Percentiles rank a stretch among this genome's conserved stretches.
phyloP scores from a whole-genome alignment of 2,888 invertebrate genomes.

The Rambutsinella grinnellia region DNA sequence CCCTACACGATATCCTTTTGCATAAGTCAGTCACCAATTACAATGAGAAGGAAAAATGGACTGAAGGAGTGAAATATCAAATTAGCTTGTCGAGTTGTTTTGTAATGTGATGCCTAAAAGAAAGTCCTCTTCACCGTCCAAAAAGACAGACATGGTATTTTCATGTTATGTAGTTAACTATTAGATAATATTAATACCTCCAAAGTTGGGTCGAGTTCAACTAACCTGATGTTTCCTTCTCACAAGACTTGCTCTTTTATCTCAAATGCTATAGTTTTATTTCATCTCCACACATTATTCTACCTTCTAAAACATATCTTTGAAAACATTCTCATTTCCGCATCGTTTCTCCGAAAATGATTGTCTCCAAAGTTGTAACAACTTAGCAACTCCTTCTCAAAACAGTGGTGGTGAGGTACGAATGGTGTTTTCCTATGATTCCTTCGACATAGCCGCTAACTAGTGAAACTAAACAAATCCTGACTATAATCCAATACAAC shows the following conservation, averaged over 20 bases:
- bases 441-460: too few species aligned
- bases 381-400: not conserved
- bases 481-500: not conserved
- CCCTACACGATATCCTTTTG: slow-evolving; percentile 4
- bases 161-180: slow-evolving; percentile 1
- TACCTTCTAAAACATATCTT: slow-evolving; percentile 22
- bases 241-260: not conserved
- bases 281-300: slow-evolving; percentile 30
- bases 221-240: slow-evolving; percentile 3
- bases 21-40: slow-evolving; percentile 27
- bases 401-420: too few species aligned
- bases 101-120: slow-evolving; percentile 14
- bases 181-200: not conserved
- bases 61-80: slow-evolving; percentile 19
- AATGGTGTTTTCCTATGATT: too few species aligned
- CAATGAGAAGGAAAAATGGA: slow-evolving; percentile 16
- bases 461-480: too few species aligned
- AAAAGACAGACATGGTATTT: slow-evolving; percentile 9
- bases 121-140: slow-evolving; percentile 6
- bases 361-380: slow-evolving; percentile 31
- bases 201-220: slow-evolving; percentile 48
- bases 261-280: slow-evolving; percentile 17
- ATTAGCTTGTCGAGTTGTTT: not conserved
- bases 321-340: slow-evolving; percentile 38
- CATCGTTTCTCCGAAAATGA: slow-evolving; percentile 36